Evolutionary conservation across 2,888 invertebrate genomes (phyloP).

Genomic region (Ormyrus nitidulus): DNA sequence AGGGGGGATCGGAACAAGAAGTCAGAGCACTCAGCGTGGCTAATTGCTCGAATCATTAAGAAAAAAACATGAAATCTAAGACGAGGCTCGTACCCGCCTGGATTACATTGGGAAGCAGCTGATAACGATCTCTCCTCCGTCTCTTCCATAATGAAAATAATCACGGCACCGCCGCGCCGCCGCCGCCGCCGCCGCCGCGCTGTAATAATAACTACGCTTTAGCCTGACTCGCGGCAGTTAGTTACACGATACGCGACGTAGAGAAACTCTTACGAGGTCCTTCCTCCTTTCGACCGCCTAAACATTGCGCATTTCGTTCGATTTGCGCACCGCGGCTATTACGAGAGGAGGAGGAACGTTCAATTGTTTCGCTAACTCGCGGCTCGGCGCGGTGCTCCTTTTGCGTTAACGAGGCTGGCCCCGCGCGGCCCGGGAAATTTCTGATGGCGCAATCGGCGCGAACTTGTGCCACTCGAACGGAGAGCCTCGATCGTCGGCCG

Average conservation of each 20-base stretch:
- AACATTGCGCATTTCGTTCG: slow-evolving; percentile 31
- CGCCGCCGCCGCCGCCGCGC: slow-evolving; percentile 40
- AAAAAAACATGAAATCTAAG: slow-evolving; percentile 75
- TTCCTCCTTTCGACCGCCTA: slow-evolving; percentile 39
- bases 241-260: slow-evolving; percentile 53
- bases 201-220: slow-evolving; percentile 63
- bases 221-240: slow-evolving; percentile 59
- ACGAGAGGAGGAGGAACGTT: not conserved
- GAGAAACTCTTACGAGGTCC: slow-evolving; percentile 46
- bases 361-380: not conserved
- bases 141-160: slow-evolving; percentile 74
- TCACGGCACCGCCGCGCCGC: slow-evolving; percentile 63
- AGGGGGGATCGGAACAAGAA: slow-evolving; percentile 64
- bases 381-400: not conserved
- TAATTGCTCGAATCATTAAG: slow-evolving; percentile 76
- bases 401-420: not conserved
- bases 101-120: slow-evolving; percentile 70
- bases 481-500: no score
- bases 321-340: slow-evolving; percentile 23
- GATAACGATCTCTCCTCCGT: slow-evolving; percentile 68
- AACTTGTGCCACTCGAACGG: no score
- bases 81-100: slow-evolving; percentile 56
- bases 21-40: slow-evolving; percentile 75
- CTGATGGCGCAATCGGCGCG: no score
- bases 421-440: no score